Conservation (phyloP, 2,888 invertebrate species). For the Hyposoter dolosus region DNA sequence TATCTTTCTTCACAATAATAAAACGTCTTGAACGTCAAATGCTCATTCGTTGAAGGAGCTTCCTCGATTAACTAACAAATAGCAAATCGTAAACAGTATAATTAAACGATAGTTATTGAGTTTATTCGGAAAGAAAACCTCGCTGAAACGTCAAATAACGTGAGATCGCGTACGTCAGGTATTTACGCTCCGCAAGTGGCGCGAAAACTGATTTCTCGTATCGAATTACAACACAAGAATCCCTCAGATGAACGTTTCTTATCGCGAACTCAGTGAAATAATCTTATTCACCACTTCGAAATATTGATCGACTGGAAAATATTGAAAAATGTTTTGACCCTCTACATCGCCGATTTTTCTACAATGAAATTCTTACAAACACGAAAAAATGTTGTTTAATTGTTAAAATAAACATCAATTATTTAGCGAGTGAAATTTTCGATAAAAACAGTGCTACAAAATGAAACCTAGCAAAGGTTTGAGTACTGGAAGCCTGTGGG, state of each 20-base stretch:
- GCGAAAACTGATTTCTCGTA: slow-evolving; percentile 67
- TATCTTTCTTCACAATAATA: background rate
- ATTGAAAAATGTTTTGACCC: background rate
- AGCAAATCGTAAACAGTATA: background rate
- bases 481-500: slow-evolving; percentile 77
- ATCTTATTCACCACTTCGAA: background rate
- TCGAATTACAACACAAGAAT: slow-evolving; percentile 19
- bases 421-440: background rate
- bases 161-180: slow-evolving; percentile 42
- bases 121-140: background rate
- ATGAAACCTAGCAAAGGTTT: slow-evolving; percentile 81
- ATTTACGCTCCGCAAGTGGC: slow-evolving; percentile 60
- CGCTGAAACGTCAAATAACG: slow-evolving; percentile 5
- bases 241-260: slow-evolving; percentile 2
- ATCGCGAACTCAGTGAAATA: slow-evolving; percentile 11
- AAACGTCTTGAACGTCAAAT: background rate
- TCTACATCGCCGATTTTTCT: background rate
- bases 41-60: background rate
- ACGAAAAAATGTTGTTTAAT: background rate
- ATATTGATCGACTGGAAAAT: background rate
- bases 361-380: background rate
- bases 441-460: slow-evolving; percentile 27
- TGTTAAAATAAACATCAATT: background rate
- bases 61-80: background rate
- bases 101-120: background rate